Evolutionary conservation across 2,797 vertebrate genomes (phyloP), one percentile per base, ranked within the genome.

Genomic region (Chrosomus eos): DNA sequence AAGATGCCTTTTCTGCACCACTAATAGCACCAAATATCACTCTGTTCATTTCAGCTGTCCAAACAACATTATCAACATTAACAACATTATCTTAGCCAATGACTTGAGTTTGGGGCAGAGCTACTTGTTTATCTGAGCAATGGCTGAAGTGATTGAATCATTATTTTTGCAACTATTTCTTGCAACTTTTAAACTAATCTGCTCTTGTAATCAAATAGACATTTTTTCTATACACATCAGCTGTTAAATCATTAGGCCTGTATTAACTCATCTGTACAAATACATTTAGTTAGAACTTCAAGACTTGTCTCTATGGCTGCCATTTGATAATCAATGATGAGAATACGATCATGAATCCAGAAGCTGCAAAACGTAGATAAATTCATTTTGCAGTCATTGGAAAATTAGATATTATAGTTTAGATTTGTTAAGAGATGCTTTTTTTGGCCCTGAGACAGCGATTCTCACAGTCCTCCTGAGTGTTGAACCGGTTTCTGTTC

Each of bases 401-500:
- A 53, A 13, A 28, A 58, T 26, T 64, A 18, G 55, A 40, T 45
- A 75, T 75, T 21, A 78, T 4, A 31, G 48, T 55, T 84, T 43
- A 33, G 48, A 70, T 23, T 11, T 70, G 74, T 58, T 28, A 26
- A 36, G 33, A 78, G 64, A 28, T 31, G 7, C 21, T 78, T 48
- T 48, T 48, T 68, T 55, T 75, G 62, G 19, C 51, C 31, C 40
- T 87, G 85, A 92, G 55, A 90, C 96, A 97, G 5, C 81, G 77
- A 23, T 58, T 70, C 88, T 95, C 91, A 48, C 96, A 97, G 58
- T 95, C 92, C 31, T 95, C 91, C 70, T 91, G 90, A 0, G 94
- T 97, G 83, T 93, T 83, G 85, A 97, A 98, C 74, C 91, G 91
- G 91, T 97, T 97, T 51, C 48, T 82, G 31, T 97, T 97, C 45